Percentiles rank a stretch among this genome's conserved stretches.
These are phyloP conservation scores for Tadarida brasiliensis DNA, from an alignment of 2,797 vertebrate species.

Conservation along the genomic window DNA sequence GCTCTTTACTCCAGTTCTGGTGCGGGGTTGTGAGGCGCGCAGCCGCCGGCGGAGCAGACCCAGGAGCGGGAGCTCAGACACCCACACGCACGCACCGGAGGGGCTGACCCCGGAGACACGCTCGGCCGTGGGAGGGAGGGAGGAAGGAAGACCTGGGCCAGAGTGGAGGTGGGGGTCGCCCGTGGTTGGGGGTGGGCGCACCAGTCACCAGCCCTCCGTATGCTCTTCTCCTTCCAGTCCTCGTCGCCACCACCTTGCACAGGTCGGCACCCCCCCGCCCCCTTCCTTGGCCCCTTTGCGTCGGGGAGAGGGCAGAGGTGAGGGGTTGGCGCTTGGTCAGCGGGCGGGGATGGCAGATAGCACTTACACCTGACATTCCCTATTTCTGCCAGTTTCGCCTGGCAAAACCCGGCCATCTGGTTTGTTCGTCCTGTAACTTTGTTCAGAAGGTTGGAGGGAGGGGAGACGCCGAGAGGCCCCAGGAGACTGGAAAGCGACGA, in stretches of 20 bases:
- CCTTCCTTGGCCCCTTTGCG: constrained; percentile 74
- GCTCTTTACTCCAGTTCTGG: constrained; percentile 74
- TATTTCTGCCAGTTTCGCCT: constrained; percentile 67
- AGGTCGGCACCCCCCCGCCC: constrained; percentile 79
- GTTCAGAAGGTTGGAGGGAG: constrained; percentile 80
- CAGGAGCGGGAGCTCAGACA: constrained; percentile 13
- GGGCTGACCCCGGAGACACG: background rate
- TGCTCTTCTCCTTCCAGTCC: constrained; percentile 56
- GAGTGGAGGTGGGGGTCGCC: constrained; percentile 9
- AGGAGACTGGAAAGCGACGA: constrained; percentile 15
- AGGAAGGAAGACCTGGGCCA: background rate
- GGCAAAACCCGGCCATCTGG: constrained; percentile 61
- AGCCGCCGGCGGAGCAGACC: constrained; percentile 74
- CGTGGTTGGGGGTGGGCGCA: constrained; percentile 30
- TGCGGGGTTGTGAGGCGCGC: constrained; percentile 80
- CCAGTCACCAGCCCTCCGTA: constrained; percentile 73
- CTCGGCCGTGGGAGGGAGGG: background rate
- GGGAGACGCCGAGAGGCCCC: constrained; percentile 23
- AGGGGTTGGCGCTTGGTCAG: constrained; percentile 57
- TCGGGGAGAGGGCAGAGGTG: constrained; percentile 67
- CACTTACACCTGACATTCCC: constrained; percentile 83
- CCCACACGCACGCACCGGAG: background rate
- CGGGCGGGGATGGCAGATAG: constrained; percentile 67
- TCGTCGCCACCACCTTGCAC: constrained; percentile 74
- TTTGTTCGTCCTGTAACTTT: constrained; percentile 86